Conservation (phyloP, 2,797 vertebrate genomes). For the Nyctalus aviator region DNA sequence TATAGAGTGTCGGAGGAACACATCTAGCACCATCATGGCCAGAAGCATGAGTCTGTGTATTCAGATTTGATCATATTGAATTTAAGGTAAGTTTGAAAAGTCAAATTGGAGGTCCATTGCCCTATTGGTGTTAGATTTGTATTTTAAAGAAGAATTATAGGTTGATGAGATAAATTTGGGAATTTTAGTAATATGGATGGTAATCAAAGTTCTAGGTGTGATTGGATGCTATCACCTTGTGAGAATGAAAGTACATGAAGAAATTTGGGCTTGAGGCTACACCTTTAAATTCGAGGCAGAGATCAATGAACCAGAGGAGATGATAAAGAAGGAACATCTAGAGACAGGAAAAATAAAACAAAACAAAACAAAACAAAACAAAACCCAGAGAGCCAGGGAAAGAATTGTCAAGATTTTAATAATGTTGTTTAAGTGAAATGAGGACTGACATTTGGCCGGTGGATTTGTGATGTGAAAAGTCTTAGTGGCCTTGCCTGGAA, state of each 20-base stretch:
- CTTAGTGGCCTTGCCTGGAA: neutral
- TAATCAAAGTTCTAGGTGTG: slow-evolving; percentile 10
- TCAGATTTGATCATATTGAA: slow-evolving; percentile 35
- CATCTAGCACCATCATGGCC: neutral
- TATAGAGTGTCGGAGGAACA: neutral
- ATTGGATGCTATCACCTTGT: neutral
- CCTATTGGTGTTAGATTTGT: slow-evolving; percentile 1
- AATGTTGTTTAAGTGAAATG: neutral
- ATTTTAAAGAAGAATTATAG: slow-evolving; percentile 34
- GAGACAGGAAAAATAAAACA: neutral
- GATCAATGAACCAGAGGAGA: neutral
- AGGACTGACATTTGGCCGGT: slow-evolving; percentile 1
- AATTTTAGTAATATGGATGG: neutral
- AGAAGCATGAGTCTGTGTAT: neutral
- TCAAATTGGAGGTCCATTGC: neutral
- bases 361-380: neutral
- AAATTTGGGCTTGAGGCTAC: neutral
- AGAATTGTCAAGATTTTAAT: slow-evolving; percentile 26
- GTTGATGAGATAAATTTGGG: slow-evolving; percentile 28
- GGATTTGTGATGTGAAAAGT: slow-evolving; percentile 7
- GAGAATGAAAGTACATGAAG: neutral
- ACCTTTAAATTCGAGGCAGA: neutral
- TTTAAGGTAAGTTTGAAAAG: slow-evolving; percentile 37
- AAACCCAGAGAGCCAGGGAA: neutral
- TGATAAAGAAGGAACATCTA: neutral